Conservation (phyloP, 2,888 invertebrate genomes). For the Eilema depressum region DNA sequence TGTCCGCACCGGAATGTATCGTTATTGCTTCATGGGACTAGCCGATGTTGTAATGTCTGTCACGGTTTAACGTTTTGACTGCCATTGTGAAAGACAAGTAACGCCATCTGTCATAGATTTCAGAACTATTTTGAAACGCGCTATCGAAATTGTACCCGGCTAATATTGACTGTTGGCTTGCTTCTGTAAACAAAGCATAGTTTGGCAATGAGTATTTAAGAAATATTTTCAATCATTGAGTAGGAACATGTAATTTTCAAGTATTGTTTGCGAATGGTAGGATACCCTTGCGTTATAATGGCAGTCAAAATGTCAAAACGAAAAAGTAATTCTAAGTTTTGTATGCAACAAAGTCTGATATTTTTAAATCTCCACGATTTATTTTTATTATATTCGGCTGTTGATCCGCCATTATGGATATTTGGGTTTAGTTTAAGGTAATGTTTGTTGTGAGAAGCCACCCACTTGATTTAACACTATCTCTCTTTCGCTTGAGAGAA, state of each 20-base stretch:
- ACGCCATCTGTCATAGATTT: not conserved
- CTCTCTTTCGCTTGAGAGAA: not conserved
- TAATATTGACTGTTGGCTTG: not conserved
- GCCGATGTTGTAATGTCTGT: conserved; percentile 43
- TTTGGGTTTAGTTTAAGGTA: conserved; percentile 27
- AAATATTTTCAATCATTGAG: not conserved
- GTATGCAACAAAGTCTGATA: conserved; percentile 55
- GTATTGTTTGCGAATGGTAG: no score
- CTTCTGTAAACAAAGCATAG: no score
- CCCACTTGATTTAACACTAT: not conserved
- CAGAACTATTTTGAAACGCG: not conserved
- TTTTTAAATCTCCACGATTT: conserved; percentile 49
- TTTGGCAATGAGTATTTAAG: no score
- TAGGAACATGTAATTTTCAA: no score
- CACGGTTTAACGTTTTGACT: conserved; percentile 17
- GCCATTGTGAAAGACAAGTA: not conserved
- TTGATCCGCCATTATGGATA: conserved; percentile 30
- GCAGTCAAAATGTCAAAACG: conserved; percentile 25
- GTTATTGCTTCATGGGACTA: conserved; percentile 43
- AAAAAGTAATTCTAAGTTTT: conserved; percentile 49
- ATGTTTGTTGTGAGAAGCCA: conserved; percentile 11
- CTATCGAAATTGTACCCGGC: not conserved
- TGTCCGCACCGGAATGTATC: conserved; percentile 45
- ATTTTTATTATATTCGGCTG: conserved; percentile 41
- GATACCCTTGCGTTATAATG: not conserved